Evolutionary conservation across 2,113 vertebrate species (phyloP).

Genomic region (Caloenas nicobarica): DNA sequence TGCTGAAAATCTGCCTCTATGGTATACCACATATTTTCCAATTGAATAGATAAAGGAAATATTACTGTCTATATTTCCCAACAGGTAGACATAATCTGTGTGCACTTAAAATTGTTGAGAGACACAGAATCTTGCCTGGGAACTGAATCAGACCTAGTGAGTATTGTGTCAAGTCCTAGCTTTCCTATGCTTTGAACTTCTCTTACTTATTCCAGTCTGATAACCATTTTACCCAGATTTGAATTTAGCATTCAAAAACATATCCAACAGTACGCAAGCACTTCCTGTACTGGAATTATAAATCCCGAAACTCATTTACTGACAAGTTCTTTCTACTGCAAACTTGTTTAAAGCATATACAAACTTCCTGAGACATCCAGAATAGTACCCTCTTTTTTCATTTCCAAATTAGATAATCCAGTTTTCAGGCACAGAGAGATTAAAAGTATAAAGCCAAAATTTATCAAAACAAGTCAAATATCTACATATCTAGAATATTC

Average conservation of each 20-base stretch:
- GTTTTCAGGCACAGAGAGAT: neutral
- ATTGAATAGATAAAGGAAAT: neutral
- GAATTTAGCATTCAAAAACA: neutral
- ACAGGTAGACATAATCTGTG: neutral
- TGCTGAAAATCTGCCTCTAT: neutral
- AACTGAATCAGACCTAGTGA: neutral
- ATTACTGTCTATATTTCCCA: neutral
- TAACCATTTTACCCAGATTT: neutral
- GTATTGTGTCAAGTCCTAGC: neutral
- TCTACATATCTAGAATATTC: too few species aligned
- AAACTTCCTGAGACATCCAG: neutral
- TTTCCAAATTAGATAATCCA: neutral
- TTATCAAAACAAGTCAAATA: neutral
- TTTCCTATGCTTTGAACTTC: neutral
- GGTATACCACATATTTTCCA: fast-evolving
- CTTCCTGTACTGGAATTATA: neutral
- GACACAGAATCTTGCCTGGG: neutral
- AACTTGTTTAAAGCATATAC: neutral
- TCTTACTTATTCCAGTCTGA: neutral
- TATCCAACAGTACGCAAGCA: neutral
- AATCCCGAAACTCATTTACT: neutral
- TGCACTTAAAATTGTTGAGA: neutral
- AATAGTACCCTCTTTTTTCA: neutral
- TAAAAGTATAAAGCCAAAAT: neutral
- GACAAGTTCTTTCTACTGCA: neutral